Evolutionary conservation across 2,888 invertebrate genomes (phyloP).

Genomic region (Lasioglossum malachurum): DNA sequence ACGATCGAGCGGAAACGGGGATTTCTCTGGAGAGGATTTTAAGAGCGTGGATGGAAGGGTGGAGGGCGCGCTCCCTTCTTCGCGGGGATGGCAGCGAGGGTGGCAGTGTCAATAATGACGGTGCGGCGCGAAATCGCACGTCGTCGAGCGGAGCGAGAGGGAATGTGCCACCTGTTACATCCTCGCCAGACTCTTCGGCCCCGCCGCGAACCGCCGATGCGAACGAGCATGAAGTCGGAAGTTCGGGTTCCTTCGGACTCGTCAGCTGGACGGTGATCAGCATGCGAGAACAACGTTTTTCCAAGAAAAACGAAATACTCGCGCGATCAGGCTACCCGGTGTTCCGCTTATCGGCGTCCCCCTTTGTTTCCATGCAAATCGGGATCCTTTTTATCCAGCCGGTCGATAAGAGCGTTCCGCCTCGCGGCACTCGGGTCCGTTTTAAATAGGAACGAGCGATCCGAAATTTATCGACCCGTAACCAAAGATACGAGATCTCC

Average conservation of each 20-base stretch:
- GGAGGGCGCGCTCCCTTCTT: conserved; percentile 42
- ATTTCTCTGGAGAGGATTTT: conserved; percentile 68
- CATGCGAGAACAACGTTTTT: neutral
- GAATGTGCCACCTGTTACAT: conserved; percentile 79
- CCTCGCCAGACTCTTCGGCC: conserved; percentile 65
- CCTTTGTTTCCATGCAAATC: conserved; percentile 10
- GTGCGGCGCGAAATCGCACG: conserved; percentile 68
- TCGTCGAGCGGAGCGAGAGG: conserved; percentile 67
- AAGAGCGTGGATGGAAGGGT: conserved; percentile 36
- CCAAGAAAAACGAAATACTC: neutral
- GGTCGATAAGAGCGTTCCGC: neutral
- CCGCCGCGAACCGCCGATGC: conserved; percentile 43
- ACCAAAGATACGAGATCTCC: neutral
- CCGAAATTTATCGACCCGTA: conserved; percentile 39
- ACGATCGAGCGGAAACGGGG: conserved; percentile 58
- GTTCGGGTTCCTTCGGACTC: conserved; percentile 69
- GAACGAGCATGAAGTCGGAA: conserved; percentile 72
- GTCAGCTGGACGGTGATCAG: conserved; percentile 14
- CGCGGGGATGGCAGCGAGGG: conserved; percentile 39
- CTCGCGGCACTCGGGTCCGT: neutral
- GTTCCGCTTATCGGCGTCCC: neutral
- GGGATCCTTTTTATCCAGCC: neutral
- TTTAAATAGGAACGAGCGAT: neutral
- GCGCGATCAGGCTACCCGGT: neutral
- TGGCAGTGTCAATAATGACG: conserved; percentile 77